A percentile compares a stretch with the other conserved stretches of the same genome.
phyloP scores from a whole-genome alignment of 1,140 invertebrate species.

The Bombus consobrinus region DNA sequence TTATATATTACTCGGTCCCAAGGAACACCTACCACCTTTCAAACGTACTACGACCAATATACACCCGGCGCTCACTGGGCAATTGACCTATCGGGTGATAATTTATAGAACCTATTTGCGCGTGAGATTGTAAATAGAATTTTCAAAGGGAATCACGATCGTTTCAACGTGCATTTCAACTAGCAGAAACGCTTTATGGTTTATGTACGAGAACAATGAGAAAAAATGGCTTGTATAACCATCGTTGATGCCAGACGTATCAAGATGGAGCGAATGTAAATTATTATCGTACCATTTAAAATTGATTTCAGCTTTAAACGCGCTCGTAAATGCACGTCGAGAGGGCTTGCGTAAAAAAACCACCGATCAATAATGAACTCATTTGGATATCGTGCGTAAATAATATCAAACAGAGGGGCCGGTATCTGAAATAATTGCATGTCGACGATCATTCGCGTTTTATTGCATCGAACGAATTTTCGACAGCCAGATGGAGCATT shows the following conservation, averaged over 20 bases:
- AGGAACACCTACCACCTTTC: conserved; percentile 36
- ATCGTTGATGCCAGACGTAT: neutral
- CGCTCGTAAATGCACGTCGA: neutral
- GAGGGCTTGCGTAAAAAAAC: conserved; percentile 2
- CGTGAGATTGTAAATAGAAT: conserved; percentile 1
- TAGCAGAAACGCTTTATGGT: too few relatives aligned
- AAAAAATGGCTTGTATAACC: neutral
- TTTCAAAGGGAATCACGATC: neutral
- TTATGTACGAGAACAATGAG: neutral
- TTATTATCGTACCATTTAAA: conserved; percentile 17
- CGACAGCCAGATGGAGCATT: too few relatives aligned
- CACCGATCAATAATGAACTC: conserved; percentile 22
- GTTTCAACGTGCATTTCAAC: neutral
- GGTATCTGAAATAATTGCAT: neutral
- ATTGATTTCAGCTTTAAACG: conserved; percentile 7
- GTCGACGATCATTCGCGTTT: neutral
- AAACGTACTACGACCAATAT: neutral
- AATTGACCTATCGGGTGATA: conserved; percentile 8
- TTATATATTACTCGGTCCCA: conserved; percentile 66
- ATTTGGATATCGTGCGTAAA: conserved; percentile 28
- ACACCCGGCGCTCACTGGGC: neutral
- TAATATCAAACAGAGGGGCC: neutral
- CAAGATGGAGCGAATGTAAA: neutral
- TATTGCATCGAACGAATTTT: neutral
- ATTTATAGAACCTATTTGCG: neutral